Evolutionary conservation across 2,113 vertebrate species (phyloP), one percentile per base, ranked within the genome.

Genomic region (Amphiprion ocellaris): DNA sequence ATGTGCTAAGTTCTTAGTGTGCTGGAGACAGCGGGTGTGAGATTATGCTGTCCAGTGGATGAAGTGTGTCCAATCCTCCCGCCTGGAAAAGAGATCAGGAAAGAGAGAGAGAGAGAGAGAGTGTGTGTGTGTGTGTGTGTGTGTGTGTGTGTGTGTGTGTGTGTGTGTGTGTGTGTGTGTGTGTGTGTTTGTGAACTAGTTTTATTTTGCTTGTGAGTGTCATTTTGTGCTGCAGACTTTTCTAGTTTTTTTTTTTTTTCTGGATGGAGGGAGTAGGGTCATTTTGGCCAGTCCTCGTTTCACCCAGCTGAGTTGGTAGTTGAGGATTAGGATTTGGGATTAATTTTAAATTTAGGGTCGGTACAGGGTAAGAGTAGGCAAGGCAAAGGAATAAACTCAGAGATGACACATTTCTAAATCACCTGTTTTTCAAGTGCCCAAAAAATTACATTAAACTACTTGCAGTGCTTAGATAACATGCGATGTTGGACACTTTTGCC

Each of bases 31-130:
- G 66, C 10, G 79, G 46, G 64, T 52, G 21, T 71, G 24, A 85
- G 82, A 88, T 92, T 87, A 88, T 78, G 50, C 81, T 77, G 79
- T 87, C 74, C 85, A 73, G 58, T 67, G 83, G 79, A 84, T 85
- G 81, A 90, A 76, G 79, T 89, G 85, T 81, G 79, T 79, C 83
- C 82, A 84, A 87, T 89, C 69, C 71, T 47, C 61, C 41, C 4
- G 71, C 74, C 67, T 82, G 69, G 50, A 83, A 87, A 83, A 79
- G 49, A 74, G 82, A 81, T 81, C 67, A 81, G 39, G 52, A 79
- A 16, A 58, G 58, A 74, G 50, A 24, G 63, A 21, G 21, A n/a
- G n/a, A n/a, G n/a, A n/a, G n/a, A n/a, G n/a, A n/a, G n/a, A n/a
- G n/a, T 30, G 65, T 47, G 37, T 65, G 15, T 44, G 41, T 58